Evolutionary conservation across 2,888 invertebrate species (phyloP), one percentile per base, ranked within the genome.

Genomic region (Hypomecis atomaria): DNA sequence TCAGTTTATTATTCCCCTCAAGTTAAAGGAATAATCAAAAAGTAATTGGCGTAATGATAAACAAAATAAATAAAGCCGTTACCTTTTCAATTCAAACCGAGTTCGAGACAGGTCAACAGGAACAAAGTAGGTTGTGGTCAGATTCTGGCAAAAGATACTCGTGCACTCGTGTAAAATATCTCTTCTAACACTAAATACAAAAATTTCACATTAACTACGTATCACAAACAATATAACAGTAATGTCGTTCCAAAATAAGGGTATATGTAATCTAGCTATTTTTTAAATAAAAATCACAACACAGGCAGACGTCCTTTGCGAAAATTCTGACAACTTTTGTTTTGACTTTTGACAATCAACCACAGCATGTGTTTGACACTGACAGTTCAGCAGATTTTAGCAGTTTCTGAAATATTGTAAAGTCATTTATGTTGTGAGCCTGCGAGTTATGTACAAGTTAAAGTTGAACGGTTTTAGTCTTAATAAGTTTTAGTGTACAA

Each of bases 51-150:
- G 8, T 49, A 49, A 37, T 45, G 5, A 4, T 33, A 48, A 43
- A 38, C 44, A 44, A 37, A 11, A 48, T 11, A 44, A 54, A 65
- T 73, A 74, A 82, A 88, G 85, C 89, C 89, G 90, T 90, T 91
- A 91, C 90, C 90, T 90, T 90, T 90, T 86, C 23, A 78, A 87
- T 90, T 87, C 76, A 77, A 87, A 83, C 86, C 85, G 86, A 84
- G 86, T 72, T 79, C 78, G 75, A 84, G 79, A 77, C 86, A 85
- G 85, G 85, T 87, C 86, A 87, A 82, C 87, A 87, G 86, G 87
- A 88, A 88, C 87, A 83, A 89, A 84, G 87, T 87, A 86, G 83
- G 83, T 79, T 86, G 59, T 64, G 83, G 80, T 76, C 80, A 81
- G 78, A 79, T 77, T 70, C 75, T 77, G 74, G 75, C 83, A 82